A percentile compares a stretch with the other conserved stretches of the same genome.
Conservation (phyloP, 2,888 invertebrate species). For the Drosophila stalkeri region DNA sequence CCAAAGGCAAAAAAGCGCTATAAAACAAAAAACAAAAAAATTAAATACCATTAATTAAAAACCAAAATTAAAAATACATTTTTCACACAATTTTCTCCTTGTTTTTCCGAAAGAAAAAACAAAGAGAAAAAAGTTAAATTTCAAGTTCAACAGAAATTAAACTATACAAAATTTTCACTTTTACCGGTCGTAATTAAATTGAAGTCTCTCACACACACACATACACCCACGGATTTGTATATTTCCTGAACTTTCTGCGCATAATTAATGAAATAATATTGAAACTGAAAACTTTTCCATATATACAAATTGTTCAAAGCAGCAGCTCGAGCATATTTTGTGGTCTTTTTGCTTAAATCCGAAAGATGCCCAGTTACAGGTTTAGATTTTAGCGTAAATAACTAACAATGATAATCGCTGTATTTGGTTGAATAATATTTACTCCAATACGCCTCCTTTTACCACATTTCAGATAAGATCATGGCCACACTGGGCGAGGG, state of each 20-base stretch:
- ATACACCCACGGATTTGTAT: constrained; percentile 4
- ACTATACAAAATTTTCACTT: constrained; percentile 24
- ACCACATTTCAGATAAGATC: constrained; percentile 97
- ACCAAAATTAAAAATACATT: constrained; percentile 6
- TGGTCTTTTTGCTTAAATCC: constrained; percentile 44
- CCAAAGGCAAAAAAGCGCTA: constrained; percentile 21
- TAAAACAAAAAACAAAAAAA: neutral
- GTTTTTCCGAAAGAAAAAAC: constrained; percentile 35
- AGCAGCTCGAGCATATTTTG: constrained; percentile 42
- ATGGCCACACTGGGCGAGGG: constrained; percentile 99
- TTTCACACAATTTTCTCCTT: constrained; percentile 46
- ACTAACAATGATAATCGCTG: constrained; percentile 24
- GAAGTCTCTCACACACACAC: constrained; percentile 21
- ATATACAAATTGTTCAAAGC: constrained; percentile 44
- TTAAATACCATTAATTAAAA: neutral
- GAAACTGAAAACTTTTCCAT: constrained; percentile 60
- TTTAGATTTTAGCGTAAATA: constrained; percentile 58
- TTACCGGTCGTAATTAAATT: constrained; percentile 14
- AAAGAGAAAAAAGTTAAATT: constrained; percentile 19
- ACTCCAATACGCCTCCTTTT: constrained; percentile 71
- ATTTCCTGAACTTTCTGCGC: constrained; percentile 44
- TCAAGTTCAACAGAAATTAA: constrained; percentile 33
- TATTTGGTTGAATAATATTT: constrained; percentile 6
- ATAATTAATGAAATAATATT: constrained; percentile 68
- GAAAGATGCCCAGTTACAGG: constrained; percentile 54